Conservation (phyloP, 2,113 vertebrate species). For the Cisticola juncidis region DNA sequence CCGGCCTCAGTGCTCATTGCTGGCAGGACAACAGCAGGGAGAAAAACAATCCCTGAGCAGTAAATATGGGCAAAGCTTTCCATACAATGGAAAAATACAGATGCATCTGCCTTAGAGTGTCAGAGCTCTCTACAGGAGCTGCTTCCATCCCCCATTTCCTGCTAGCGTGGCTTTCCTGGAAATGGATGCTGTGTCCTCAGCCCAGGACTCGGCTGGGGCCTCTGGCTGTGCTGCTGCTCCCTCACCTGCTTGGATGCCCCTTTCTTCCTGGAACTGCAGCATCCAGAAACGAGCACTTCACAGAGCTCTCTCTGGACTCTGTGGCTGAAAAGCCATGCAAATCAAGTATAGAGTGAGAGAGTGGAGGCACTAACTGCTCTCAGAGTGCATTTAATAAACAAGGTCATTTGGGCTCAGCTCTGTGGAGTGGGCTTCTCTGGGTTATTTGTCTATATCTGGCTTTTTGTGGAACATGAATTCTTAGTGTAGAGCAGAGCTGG, state of each 20-base stretch:
- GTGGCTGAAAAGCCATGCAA: background rate
- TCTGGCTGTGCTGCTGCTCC: background rate
- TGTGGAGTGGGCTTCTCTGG: background rate
- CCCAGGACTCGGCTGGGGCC: background rate
- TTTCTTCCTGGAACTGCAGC: slow-evolving; percentile 10
- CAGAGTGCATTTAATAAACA: background rate
- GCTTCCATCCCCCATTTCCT: slow-evolving; percentile 16
- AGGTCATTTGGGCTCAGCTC: background rate
- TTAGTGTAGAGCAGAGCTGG: background rate
- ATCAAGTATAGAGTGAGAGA: accelerated
- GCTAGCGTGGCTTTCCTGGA: slow-evolving; percentile 24
- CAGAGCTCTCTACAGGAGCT: background rate
- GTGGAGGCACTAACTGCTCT: background rate
- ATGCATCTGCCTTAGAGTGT: background rate
- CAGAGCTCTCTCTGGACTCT: background rate
- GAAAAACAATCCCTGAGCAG: slow-evolving; percentile 53
- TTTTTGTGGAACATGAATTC: background rate
- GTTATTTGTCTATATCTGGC: background rate
- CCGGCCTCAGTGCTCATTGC: background rate
- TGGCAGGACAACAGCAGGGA: slow-evolving; percentile 42
- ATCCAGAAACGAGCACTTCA: background rate
- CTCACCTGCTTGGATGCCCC: slow-evolving; percentile 36
- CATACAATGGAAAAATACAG: slow-evolving; percentile 17
- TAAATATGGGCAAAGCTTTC: slow-evolving; percentile 30
- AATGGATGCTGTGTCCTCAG: background rate